Percentiles rank a stretch among this genome's conserved stretches.
phyloP scores from a whole-genome alignment of 2,888 invertebrate genomes.

The Dromius quadrimaculatus region DNA sequence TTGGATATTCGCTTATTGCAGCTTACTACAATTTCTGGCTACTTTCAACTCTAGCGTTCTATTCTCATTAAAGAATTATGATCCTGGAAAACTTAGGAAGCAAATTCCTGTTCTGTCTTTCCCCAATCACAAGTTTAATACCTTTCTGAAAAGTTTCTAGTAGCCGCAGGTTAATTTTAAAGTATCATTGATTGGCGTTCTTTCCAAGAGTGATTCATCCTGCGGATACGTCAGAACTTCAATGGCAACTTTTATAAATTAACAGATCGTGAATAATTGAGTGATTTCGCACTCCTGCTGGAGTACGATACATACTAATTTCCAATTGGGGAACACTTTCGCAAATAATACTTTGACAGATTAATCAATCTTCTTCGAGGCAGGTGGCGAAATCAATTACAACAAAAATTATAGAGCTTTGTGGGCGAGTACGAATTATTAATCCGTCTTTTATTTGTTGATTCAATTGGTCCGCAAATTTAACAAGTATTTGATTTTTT shows the following conservation, averaged over 20 bases:
- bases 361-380: conserved; percentile 18
- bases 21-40: no score
- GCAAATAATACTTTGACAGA: conserved; percentile 4
- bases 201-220: conserved; percentile 14
- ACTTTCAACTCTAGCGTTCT: no score
- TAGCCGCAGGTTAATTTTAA: conserved; percentile 15
- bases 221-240: conserved; percentile 2
- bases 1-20: no score
- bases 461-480: no score
- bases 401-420: neutral
- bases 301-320: conserved; percentile 34
- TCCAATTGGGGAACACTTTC: conserved; percentile 15
- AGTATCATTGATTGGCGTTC: conserved; percentile 25
- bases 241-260: conserved; percentile 42
- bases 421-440: no score
- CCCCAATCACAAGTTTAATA: no score
- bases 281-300: conserved; percentile 1
- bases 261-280: conserved; percentile 18
- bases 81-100: no score
- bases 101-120: no score
- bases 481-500: no score
- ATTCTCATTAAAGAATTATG: no score
- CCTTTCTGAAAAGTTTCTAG: neutral
- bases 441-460: no score
- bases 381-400: conserved; percentile 4